phyloP scores from a whole-genome alignment of 2,888 invertebrate species.

The Scaptomyza cyrtandrae region DNA sequence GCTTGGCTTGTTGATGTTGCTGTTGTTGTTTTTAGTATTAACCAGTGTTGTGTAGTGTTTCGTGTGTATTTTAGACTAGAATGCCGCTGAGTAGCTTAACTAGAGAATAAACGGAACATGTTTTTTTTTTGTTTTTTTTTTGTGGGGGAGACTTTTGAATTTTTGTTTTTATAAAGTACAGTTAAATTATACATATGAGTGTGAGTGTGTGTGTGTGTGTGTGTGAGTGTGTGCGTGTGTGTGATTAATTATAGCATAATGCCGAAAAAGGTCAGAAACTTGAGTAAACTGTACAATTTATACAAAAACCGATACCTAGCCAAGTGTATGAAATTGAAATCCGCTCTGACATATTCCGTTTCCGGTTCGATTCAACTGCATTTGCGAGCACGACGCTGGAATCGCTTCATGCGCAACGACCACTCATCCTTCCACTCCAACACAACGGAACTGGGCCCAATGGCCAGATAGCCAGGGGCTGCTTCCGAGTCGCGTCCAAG shows the following conservation, averaged over 20 bases:
- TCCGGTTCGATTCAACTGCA: slow-evolving; percentile 85
- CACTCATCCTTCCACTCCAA: slow-evolving; percentile 84
- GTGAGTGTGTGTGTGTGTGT: slow-evolving; percentile 1
- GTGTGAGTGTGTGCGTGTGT: slow-evolving; percentile 18
- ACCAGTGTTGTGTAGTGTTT: slow-evolving; percentile 19
- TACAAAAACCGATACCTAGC: slow-evolving; percentile 84
- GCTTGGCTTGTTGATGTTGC: slow-evolving; percentile 17
- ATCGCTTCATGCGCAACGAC: slow-evolving; percentile 84
- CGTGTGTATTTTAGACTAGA: slow-evolving; percentile 49
- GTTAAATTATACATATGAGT: slow-evolving; percentile 10
- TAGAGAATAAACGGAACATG: slow-evolving; percentile 25
- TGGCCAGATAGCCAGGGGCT: slow-evolving; percentile 83
- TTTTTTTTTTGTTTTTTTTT: slow-evolving; percentile 8
- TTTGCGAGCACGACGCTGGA: slow-evolving; percentile 84
- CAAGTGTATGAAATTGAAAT: slow-evolving; percentile 84
- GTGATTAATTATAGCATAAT: slow-evolving; percentile 80
- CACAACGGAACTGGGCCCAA: slow-evolving; percentile 83
- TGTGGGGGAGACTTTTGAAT: slow-evolving; percentile 34
- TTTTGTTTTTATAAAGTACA: slow-evolving; percentile 22
- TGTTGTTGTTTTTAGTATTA: slow-evolving; percentile 2
- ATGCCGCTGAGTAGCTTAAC: slow-evolving; percentile 49
- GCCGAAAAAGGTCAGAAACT: slow-evolving; percentile 84
- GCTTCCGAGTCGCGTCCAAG: slow-evolving; percentile 83
- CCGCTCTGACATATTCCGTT: slow-evolving; percentile 84
- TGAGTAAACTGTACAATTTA: slow-evolving; percentile 85